Base-by-base conservation (phyloP, 2,113 vertebrate genomes). In the Calypte anna region DNA sequence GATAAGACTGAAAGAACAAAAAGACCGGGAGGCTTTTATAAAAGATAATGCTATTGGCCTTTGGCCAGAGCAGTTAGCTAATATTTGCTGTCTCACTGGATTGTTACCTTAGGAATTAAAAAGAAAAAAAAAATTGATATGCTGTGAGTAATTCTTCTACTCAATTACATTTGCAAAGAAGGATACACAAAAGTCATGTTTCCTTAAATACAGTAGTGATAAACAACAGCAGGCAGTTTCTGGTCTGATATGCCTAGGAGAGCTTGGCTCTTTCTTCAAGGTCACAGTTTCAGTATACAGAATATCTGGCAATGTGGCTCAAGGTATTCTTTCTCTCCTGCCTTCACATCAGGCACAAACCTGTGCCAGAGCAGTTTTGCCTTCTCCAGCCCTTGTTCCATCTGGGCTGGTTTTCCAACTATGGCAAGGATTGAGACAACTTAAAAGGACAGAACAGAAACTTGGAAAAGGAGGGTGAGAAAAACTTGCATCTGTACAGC, bases 51-150 rank as follows among this genome's bases (percentile, higher is more conserved):
- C 38, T 95, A 6, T 17, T 96, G 86, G 82, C 66, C 82, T 90
- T 74, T 95, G 82, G 82, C 85, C 90, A 82, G 59, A 83, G 33
- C 82, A 82, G 51, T 91, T 94, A 83, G 69, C 61, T 90, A 86
- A 62, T 93, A 79, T 92, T 93, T 95, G 75, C 64, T 70, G 61
- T 91, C 79, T 91, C 0, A 0, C 22, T 80, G 72, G 31, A 36
- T 83, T 88, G 57, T 91, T 96, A 81, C 91, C 50, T 88, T 88
- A 55, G 90, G 86, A 94, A 80, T 63, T 40, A 78, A 36, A 59
- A 64, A 53, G 66, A 15, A 78, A 36, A 59, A 64, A 70, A 15
- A 77, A 70, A 43, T 10, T 25, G 16, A 63, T 77, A 68, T 0
- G 1, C 46, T 64, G 30, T 40, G 69, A 93, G 57, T 93, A 82